Conservation (phyloP, 2,888 invertebrate genomes). For the Clepsis dumicolana region DNA sequence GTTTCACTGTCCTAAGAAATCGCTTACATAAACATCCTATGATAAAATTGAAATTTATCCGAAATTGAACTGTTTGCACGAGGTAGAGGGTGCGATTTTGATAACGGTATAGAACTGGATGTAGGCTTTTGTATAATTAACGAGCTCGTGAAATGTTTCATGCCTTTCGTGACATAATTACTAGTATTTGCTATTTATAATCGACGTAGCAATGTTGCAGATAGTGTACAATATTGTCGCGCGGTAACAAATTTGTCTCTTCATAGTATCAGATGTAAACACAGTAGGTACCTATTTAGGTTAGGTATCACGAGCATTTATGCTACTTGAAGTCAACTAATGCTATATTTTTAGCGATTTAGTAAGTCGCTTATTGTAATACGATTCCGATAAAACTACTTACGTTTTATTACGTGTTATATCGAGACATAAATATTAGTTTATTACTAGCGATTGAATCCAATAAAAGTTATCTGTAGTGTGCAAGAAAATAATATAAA, state of each 20-base stretch:
- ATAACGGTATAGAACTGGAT: background rate
- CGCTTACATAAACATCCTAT: background rate
- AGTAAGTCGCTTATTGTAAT: too few species aligned
- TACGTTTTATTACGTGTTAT: too few species aligned
- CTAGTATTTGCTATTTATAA: constrained; percentile 6
- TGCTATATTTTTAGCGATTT: too few species aligned
- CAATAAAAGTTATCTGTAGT: too few species aligned
- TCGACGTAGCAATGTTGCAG: background rate
- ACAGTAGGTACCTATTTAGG: too few species aligned
- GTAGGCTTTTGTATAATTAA: background rate
- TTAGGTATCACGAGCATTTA: too few species aligned
- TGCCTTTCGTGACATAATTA: constrained; percentile 11
- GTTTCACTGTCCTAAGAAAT: constrained; percentile 51
- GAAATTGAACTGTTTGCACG: background rate
- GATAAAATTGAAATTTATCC: background rate
- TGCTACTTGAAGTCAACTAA: too few species aligned
- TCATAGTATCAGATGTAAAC: too few species aligned
- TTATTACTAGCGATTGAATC: too few species aligned
- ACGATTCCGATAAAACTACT: too few species aligned
- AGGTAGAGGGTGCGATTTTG: background rate
- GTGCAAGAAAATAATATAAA: background rate
- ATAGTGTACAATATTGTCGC: background rate
- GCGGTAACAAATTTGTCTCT: too few species aligned
- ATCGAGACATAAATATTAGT: too few species aligned
- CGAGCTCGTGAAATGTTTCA: background rate